Base-by-base conservation (phyloP, 2,797 vertebrate genomes). In the Nyctalus aviator region DNA sequence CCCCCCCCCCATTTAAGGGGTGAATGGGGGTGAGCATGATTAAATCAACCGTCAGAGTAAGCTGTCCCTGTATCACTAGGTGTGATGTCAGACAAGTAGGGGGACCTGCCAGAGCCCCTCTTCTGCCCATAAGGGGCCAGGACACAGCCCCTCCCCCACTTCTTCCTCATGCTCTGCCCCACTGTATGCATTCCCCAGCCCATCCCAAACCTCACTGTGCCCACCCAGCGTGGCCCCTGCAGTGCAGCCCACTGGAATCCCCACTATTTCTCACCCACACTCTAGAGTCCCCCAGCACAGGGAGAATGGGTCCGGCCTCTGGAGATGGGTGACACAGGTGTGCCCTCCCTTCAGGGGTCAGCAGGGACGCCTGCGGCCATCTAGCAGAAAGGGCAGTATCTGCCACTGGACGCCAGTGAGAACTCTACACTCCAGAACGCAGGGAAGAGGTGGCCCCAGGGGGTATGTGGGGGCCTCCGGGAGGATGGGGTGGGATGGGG, bases 81-180 rank as follows among this genome's bases (percentile, higher is more conserved):
- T 2, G 3, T 3, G 21, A 27, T 3, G 4, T 41, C 35, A 55
- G 27, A 21, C 9, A 23, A 66, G 64, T 2, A 0, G 6, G 44
- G 18, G 17, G n/a, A 1, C 27, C 18, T 20, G 23, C 12, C 3
- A 5, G 15, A 7, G 7, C 12, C 37, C 35, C 9, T 7, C 21
- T 0, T 3, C 35, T 83, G 44, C 10, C 35, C 14, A 32, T 0
- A 18, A 17, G 0, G 0, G 4, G 44, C 25, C 41, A 1, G 4
- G 21, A 9, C 20, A 32, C 30, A 13, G 44, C 15, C 21, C 2
- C 1, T 25, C 48, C 37, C 23, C 25, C 12, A 62, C 27, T 62
- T 62, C 2, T 6, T 17, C 25, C 73, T 62, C 59, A 18, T 17
- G 5, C 18, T 18, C 9, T 5, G n/a, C 64, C 50, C 11, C 4